Evolutionary conservation across 2,888 invertebrate genomes (phyloP).

Genomic region (Loripinus fragilis): DNA sequence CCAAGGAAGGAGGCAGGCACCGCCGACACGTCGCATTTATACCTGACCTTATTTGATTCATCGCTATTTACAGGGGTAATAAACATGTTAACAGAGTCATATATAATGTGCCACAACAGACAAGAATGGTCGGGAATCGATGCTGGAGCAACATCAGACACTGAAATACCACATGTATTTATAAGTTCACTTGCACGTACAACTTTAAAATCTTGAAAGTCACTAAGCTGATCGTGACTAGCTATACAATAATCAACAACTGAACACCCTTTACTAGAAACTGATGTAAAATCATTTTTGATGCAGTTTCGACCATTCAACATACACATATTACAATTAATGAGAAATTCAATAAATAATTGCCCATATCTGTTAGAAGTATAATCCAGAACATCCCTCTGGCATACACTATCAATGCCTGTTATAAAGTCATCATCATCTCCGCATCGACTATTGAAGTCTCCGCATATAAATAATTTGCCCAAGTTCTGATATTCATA

Average conservation of each 20-base stretch:
- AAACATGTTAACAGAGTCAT: background rate
- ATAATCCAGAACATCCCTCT: conserved; percentile 42
- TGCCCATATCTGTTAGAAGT: background rate
- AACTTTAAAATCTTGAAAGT: too few species aligned
- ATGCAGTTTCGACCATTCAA: conserved; percentile 38
- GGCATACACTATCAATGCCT: conserved; percentile 36
- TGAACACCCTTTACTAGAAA: conserved; percentile 26
- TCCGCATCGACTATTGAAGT: conserved; percentile 46
- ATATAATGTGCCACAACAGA: conserved; percentile 23
- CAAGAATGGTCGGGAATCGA: conserved; percentile 30
- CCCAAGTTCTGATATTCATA: conserved; percentile 23
- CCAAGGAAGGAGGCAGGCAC: conserved; percentile 20
- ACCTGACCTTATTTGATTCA: background rate
- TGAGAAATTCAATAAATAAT: conserved; percentile 19
- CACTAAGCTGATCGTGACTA: too few species aligned
- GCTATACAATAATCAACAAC: conserved; percentile 30
- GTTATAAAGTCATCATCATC: conserved; percentile 41
- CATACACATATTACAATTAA: conserved; percentile 40
- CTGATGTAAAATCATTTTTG: conserved; percentile 32
- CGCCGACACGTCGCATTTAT: conserved; percentile 25
- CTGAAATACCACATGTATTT: background rate
- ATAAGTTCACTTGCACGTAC: conserved; percentile 8
- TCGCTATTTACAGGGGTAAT: background rate
- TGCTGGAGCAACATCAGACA: background rate
- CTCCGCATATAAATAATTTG: conserved; percentile 34